Evolutionary conservation across 2,113 vertebrate genomes (phyloP).

Genomic region (Dasyprocta punctata): DNA sequence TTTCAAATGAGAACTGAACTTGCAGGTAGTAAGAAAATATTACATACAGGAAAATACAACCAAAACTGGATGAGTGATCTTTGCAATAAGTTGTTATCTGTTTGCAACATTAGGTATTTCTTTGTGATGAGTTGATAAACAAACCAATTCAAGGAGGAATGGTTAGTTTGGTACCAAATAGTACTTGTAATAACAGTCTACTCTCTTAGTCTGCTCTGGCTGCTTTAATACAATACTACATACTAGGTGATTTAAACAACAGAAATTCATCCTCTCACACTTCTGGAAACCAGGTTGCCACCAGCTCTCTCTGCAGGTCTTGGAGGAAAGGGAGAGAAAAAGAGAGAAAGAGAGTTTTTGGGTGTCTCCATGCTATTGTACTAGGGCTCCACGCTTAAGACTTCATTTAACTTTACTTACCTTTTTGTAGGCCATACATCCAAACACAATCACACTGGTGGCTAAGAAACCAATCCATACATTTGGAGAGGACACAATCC

Average conservation of each 20-base stretch:
- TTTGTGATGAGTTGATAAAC: neutral
- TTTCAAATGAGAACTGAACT: neutral
- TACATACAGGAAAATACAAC: neutral
- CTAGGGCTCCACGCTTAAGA: neutral
- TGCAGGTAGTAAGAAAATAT: neutral
- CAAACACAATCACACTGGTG: neutral
- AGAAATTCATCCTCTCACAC: neutral
- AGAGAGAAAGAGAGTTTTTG: neutral
- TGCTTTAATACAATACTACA: neutral
- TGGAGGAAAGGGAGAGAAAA: neutral
- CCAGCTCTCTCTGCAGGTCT: neutral
- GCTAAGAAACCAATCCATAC: neutral
- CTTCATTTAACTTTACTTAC: neutral
- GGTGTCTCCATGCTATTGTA: neutral
- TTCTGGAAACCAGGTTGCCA: neutral
- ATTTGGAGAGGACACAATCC: neutral
- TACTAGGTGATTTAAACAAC: neutral
- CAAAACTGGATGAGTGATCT: neutral
- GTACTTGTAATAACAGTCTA: neutral
- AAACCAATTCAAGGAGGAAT: neutral
- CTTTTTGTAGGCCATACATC: neutral
- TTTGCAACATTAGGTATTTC: neutral
- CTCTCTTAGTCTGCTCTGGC: neutral
- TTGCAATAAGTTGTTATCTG: neutral
- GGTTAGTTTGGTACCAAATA: neutral